A percentile compares a stretch with the other conserved stretches of the same genome.
Conservation (phyloP, 1,140 invertebrate genomes). For the Trialeurodes vaporariorum region DNA sequence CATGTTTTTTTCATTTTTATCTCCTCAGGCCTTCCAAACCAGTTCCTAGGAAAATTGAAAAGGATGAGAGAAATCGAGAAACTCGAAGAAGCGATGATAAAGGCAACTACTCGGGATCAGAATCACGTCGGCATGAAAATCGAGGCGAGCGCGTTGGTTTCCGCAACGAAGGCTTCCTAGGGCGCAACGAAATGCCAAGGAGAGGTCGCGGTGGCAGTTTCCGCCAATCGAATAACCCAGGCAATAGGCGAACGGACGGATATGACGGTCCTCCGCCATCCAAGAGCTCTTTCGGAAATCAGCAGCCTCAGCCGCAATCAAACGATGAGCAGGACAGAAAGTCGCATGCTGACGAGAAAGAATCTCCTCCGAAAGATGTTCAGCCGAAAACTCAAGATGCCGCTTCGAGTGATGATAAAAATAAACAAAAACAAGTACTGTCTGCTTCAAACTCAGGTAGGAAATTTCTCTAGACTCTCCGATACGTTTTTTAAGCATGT, state of each 20-base stretch:
- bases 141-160: slow-evolving; percentile 39
- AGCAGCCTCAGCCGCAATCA: slow-evolving; percentile 26
- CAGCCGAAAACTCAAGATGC: neutral
- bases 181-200: neutral
- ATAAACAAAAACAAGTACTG: neutral
- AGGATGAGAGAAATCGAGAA: slow-evolving; percentile 45
- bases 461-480: too few species aligned
- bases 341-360: slow-evolving; percentile 7
- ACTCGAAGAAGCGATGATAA: slow-evolving; percentile 34
- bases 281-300: slow-evolving; percentile 51
- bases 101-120: slow-evolving; percentile 25
- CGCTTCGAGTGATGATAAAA: neutral
- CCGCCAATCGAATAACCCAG: slow-evolving; percentile 32
- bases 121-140: slow-evolving; percentile 44
- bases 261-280: slow-evolving; percentile 63
- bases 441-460: neutral
- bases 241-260: slow-evolving; percentile 48
- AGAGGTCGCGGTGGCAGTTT: slow-evolving; percentile 24
- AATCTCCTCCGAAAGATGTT: neutral
- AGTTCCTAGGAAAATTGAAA: slow-evolving; percentile 38
- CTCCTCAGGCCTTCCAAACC: slow-evolving; percentile 24
- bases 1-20: too few species aligned
- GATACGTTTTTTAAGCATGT: too few species aligned
- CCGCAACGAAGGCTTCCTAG: slow-evolving; percentile 35
- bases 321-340: slow-evolving; percentile 31